Evolutionary conservation across 2,797 vertebrate genomes (phyloP).

Genomic region (Ispidina picta): DNA sequence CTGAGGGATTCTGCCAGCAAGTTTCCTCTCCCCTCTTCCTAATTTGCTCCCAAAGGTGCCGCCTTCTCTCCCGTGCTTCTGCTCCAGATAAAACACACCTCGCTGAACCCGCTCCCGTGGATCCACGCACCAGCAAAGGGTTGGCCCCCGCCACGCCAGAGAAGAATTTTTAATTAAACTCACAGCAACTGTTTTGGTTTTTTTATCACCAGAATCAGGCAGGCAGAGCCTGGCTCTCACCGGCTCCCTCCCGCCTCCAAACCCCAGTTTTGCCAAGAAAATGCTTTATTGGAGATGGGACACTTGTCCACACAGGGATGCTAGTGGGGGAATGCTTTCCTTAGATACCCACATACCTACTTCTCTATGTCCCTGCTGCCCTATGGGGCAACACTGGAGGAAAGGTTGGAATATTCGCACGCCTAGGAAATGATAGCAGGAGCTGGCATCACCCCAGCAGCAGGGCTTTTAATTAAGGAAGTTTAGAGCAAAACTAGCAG

Average conservation of each 20-base stretch:
- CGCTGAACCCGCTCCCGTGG: neutral
- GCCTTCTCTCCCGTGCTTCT: neutral
- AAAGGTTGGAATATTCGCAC: neutral
- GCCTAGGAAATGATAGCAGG: neutral
- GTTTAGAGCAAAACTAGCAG: constrained; percentile 36
- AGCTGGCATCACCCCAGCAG: neutral
- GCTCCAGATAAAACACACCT: neutral
- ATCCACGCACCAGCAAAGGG: neutral
- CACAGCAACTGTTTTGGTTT: neutral
- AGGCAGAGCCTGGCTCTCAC: neutral
- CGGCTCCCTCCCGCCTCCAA: neutral
- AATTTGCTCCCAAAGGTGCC: neutral
- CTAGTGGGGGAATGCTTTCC: neutral
- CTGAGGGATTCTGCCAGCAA: neutral
- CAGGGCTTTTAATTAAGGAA: constrained; percentile 68
- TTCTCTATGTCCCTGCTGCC: neutral
- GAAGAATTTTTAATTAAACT: constrained; percentile 48
- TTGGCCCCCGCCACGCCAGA: neutral
- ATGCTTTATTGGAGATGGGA: neutral
- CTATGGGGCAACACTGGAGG: fast-evolving
- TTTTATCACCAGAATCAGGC: neutral
- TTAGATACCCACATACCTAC: neutral
- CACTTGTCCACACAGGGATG: fast-evolving
- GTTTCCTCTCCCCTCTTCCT: neutral
- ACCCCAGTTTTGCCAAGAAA: neutral